Base-by-base conservation (phyloP, 2,113 vertebrate species). In the Heterotilapia buettikoferi region DNA sequence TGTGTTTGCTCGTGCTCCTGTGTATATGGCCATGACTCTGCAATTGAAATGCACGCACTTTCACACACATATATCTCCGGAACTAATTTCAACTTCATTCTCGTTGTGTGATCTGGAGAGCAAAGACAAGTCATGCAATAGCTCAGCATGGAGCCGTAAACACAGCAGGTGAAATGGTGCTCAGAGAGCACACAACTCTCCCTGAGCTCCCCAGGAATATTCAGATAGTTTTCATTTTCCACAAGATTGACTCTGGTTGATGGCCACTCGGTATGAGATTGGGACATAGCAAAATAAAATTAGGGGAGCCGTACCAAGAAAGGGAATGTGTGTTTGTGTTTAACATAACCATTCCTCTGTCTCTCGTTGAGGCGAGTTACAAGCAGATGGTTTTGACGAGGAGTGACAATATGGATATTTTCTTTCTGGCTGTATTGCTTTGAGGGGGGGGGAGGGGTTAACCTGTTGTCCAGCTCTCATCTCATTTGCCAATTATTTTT, bases 211-310 rank as follows among this genome's bases (percentile, higher is more conserved):
- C 21, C 7, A 9, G 82, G 86, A 88, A 92, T 95, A 93, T 92
- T 95, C 92, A 90, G 33, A 89, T 91, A 52, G 89, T 91, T 92
- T 90, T 92, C 87, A 92, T 92, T 94, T 92, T 92, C 90, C 88
- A 88, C 93, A 57, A 88, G 91, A 92, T 90, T 91, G 89, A 88
- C 83, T 90, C 40, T 40, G 63, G 83, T 56, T 86, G 83, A 94
- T 89, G 86, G 84, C 54, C 80, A 63, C 80, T 90, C 31, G 9
- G 40, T 38, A 68, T 21, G 19, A 80, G 66, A 86, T 4, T 2
- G 26, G 24, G n/a, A 81, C 82, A 83, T 52, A 38, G 68, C 76
- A 63, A 92, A 85, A 84, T 61, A 18, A 86, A 92, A 90, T 89
- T 73, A 84, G 53, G 10, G 21, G 29, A 45, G 26, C 24, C 9